These are phyloP conservation scores for Hyperoplus immaculatus DNA, from an alignment of 2,797 vertebrate genomes.

Conservation along the genomic window DNA sequence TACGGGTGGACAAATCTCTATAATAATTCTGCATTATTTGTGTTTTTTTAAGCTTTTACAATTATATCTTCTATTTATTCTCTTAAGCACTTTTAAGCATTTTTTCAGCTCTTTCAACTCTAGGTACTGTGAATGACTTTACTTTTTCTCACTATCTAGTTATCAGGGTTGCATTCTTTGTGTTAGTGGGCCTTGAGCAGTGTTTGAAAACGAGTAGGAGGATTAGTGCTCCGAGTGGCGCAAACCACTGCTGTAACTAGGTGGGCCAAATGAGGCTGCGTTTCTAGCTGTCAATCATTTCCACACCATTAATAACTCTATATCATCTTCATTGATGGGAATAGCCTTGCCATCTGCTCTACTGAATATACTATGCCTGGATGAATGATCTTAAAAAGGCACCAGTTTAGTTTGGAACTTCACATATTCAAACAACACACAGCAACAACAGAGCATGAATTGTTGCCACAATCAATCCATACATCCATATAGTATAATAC, in stretches of 20 bases:
- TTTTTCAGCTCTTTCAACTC: not conserved
- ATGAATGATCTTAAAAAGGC: constrained; percentile 9
- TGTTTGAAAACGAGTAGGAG: constrained; percentile 24
- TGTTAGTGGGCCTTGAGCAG: constrained; percentile 19
- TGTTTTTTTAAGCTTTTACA: constrained; percentile 3
- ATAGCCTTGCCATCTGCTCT: constrained; percentile 9
- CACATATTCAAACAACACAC: constrained; percentile 1
- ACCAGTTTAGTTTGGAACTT: not conserved
- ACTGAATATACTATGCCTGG: constrained; percentile 3
- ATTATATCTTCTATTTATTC: constrained; percentile 10
- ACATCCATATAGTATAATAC: not conserved
- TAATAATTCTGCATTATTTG: not conserved
- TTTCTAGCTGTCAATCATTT: constrained; percentile 41
- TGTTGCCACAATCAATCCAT: not conserved
- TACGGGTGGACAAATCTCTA: constrained; percentile 16
- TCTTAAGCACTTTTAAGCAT: not conserved
- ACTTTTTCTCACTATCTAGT: constrained; percentile 31
- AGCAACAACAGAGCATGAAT: not conserved
- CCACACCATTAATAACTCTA: constrained; percentile 1
- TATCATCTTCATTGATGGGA: constrained; percentile 1
- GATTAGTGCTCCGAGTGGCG: constrained; percentile 33
- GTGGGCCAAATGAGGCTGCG: constrained; percentile 20
- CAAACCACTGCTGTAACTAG: constrained; percentile 20
- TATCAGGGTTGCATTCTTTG: constrained; percentile 32
- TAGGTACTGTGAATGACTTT: constrained; percentile 16